phyloP scores from a whole-genome alignment of 2,113 vertebrate species.

The Dascyllus trimaculatus region DNA sequence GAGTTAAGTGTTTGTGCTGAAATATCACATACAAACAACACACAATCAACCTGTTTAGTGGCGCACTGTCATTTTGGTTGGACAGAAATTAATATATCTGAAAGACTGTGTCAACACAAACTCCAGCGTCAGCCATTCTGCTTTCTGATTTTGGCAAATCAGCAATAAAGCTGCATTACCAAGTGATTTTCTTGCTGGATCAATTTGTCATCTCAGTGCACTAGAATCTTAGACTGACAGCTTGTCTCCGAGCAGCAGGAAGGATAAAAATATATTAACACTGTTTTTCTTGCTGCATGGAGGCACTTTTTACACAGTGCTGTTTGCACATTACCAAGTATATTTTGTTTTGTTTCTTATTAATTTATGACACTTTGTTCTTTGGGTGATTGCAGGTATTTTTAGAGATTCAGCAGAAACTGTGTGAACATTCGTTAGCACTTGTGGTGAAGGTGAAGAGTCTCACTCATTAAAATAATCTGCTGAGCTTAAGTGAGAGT shows the following conservation, averaged over 20 bases:
- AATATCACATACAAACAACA: too few relatives aligned
- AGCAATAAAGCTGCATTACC: conserved; percentile 11
- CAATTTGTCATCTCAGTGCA: conserved; percentile 17
- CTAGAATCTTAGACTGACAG: not conserved
- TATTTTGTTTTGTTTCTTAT: not conserved
- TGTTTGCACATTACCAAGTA: not conserved
- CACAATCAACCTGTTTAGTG: not conserved
- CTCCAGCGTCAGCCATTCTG: not conserved
- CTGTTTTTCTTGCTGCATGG: not conserved
- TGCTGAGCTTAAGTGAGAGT: too few relatives aligned
- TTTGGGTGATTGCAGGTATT: not conserved
- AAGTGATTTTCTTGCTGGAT: conserved; percentile 3
- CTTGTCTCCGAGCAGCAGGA: not conserved
- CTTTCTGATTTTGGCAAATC: conserved; percentile 17
- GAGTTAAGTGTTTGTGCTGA: too few relatives aligned
- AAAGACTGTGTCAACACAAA: not conserved
- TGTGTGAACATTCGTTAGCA: conserved; percentile 1
- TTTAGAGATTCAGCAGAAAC: not conserved
- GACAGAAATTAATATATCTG: not conserved
- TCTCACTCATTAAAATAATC: conserved; percentile 13
- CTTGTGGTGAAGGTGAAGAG: not conserved
- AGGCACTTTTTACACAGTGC: not conserved
- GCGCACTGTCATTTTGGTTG: not conserved
- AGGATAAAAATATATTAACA: not conserved
- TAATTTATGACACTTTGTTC: not conserved